Percentiles rank a stretch among this genome's conserved stretches.
phyloP scores from a whole-genome alignment of 2,888 invertebrate species.

The Lochmaea capreae region DNA sequence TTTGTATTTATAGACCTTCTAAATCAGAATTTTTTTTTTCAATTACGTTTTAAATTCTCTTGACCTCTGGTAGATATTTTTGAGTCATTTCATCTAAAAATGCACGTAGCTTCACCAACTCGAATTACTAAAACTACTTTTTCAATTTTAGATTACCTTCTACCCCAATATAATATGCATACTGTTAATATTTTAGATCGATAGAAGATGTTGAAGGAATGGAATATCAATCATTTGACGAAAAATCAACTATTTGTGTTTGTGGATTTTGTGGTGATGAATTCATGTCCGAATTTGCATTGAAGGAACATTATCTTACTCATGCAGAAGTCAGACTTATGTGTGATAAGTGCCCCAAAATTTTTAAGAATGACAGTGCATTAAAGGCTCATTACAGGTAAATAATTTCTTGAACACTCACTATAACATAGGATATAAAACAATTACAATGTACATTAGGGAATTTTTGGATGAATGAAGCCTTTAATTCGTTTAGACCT shows the following conservation, averaged over 20 bases:
- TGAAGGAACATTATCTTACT: conserved; percentile 33
- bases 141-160: too few species aligned
- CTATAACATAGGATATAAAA: too few species aligned
- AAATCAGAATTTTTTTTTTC: too few species aligned
- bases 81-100: too few species aligned
- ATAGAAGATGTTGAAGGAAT: not conserved
- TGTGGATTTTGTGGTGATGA: conserved; percentile 43
- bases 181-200: not conserved
- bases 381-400: conserved; percentile 42
- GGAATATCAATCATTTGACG: conserved; percentile 24
- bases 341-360: conserved; percentile 41
- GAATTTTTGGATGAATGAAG: too few species aligned
- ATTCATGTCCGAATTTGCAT: conserved; percentile 20
- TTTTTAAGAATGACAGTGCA: conserved; percentile 40
- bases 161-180: not conserved
- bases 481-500: too few species aligned
- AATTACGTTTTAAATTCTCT: too few species aligned
- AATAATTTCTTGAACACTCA: conserved; percentile 8
- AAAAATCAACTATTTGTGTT: conserved; percentile 30
- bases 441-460: too few species aligned
- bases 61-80: too few species aligned
- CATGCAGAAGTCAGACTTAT: conserved; percentile 40
- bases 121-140: too few species aligned
- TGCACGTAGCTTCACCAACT: too few species aligned
- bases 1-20: too few species aligned